Evolutionary conservation across 2,113 vertebrate genomes (phyloP).

Genomic region (Spheniscus mendiculus): DNA sequence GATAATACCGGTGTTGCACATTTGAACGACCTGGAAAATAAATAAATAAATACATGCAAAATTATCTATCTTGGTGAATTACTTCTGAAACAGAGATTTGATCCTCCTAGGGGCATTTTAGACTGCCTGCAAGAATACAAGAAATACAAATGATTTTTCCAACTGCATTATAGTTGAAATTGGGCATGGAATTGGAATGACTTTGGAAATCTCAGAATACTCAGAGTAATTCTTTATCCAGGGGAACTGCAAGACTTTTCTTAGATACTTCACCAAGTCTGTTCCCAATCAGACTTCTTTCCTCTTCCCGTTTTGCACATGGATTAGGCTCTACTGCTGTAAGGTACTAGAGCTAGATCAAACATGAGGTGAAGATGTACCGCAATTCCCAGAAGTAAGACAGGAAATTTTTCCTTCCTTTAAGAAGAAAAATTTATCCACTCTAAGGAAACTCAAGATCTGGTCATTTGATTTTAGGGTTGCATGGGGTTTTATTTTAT

Average conservation of each 20-base stretch:
- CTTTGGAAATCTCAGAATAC: background rate
- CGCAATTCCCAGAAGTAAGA: background rate
- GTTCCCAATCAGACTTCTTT: background rate
- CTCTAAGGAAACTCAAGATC: background rate
- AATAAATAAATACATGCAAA: background rate
- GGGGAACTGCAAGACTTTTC: background rate
- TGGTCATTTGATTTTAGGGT: background rate
- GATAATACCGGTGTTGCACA: background rate
- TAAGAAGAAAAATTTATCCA: background rate
- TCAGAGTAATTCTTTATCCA: background rate
- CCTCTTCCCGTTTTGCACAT: background rate
- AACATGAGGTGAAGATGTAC: background rate
- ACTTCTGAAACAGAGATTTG: background rate
- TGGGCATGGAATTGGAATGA: background rate
- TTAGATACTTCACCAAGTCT: background rate
- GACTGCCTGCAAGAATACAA: background rate
- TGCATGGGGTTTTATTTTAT: background rate
- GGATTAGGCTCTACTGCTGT: background rate
- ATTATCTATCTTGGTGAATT: background rate
- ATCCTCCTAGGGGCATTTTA: background rate
- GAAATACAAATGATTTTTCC: background rate
- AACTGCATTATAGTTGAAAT: background rate
- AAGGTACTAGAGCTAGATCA: background rate
- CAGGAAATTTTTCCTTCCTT: background rate
- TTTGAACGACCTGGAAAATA: background rate